Percentiles rank a stretch among this genome's conserved stretches.
Evolutionary conservation across 2,888 invertebrate species (phyloP).

Genomic region (Tigriopus californicus): DNA sequence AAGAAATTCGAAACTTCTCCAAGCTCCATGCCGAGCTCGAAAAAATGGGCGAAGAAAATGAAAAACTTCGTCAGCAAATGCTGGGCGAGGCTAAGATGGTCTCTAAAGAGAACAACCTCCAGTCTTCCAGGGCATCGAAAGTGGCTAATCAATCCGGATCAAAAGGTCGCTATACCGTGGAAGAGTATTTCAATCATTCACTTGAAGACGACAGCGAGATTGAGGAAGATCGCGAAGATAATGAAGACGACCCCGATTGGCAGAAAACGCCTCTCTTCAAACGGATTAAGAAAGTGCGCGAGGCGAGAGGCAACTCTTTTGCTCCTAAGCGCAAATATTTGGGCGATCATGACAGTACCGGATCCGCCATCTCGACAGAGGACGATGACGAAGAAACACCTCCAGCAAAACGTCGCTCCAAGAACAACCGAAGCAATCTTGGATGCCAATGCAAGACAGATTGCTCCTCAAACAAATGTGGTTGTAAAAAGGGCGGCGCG

Average conservation of each 20-base stretch:
- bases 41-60: slow-evolving; percentile 9
- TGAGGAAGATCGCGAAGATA: background rate
- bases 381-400: too few relatives aligned
- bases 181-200: background rate
- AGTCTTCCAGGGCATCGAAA: background rate
- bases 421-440: too few relatives aligned
- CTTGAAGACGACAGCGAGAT: background rate
- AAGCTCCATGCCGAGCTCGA: slow-evolving; percentile 4
- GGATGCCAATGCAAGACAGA: too few relatives aligned
- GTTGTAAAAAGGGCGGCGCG: too few relatives aligned
- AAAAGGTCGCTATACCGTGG: background rate
- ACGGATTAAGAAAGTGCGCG: slow-evolving; percentile 25
- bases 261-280: slow-evolving; percentile 42
- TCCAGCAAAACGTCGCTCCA: too few relatives aligned
- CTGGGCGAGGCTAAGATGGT: too few relatives aligned
- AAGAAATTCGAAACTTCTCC: slow-evolving; percentile 13
- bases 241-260: slow-evolving; percentile 33
- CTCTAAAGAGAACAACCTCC: background rate
- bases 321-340: too few relatives aligned
- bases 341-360: too few relatives aligned
- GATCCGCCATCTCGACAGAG: too few relatives aligned
- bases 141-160: background rate
- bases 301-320: background rate
- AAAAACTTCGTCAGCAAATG: background rate
- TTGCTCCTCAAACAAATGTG: too few relatives aligned